Percentiles rank a stretch among this genome's conserved stretches.
phyloP scores from a whole-genome alignment of 2,888 invertebrate genomes.

The Pogonocherus hispidulus region DNA sequence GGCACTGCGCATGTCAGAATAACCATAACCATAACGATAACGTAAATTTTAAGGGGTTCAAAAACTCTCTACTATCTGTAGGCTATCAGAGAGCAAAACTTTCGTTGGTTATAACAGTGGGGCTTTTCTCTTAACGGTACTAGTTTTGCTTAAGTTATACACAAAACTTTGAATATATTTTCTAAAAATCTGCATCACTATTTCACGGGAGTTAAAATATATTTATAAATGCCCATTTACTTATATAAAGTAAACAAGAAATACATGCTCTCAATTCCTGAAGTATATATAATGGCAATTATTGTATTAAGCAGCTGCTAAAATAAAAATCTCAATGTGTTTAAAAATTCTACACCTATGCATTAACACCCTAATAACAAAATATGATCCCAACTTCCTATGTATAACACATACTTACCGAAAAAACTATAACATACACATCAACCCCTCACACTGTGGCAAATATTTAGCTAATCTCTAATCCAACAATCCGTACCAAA shows the following conservation, averaged over 20 bases:
- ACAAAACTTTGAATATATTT: no score
- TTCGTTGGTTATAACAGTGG: no score
- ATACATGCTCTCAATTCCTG: no score
- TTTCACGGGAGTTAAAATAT: no score
- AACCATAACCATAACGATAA: no score
- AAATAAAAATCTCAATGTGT: neutral
- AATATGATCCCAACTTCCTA: slow-evolving; percentile 20
- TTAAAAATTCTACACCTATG: neutral
- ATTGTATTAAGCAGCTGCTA: neutral
- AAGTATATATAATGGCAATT: neutral
- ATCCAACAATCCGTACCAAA: slow-evolving; percentile 52
- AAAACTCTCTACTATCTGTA: no score
- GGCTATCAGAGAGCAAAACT: no score
- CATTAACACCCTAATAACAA: slow-evolving; percentile 10
- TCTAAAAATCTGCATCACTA: no score
- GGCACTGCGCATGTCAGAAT: no score
- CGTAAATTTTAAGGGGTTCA: no score
- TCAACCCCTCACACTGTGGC: slow-evolving; percentile 30
- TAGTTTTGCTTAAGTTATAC: no score
- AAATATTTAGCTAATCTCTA: slow-evolving; percentile 46
- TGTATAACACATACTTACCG: slow-evolving; percentile 21
- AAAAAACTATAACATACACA: slow-evolving; percentile 27
- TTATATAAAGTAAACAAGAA: slow-evolving; percentile 5
- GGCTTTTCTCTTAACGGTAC: no score
- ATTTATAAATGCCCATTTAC: neutral